Percentiles rank a stretch among this genome's conserved stretches.
phyloP scores from a whole-genome alignment of 2,113 vertebrate species.

The Pontoporia blainvillei region DNA sequence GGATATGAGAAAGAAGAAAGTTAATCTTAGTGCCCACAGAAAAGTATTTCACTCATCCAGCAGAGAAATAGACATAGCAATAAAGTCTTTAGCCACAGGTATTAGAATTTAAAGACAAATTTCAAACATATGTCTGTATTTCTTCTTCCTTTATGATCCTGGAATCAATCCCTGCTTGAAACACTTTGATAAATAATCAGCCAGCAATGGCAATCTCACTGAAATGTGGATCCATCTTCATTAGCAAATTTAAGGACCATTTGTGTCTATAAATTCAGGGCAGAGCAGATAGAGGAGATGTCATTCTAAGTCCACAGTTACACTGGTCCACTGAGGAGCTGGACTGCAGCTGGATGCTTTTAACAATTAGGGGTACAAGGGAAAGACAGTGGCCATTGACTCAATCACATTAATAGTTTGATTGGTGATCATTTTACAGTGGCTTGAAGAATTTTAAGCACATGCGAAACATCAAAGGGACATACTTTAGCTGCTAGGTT shows the following conservation, averaged over 20 bases:
- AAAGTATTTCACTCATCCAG: neutral
- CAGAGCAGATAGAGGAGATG: neutral
- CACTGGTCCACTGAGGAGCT: neutral
- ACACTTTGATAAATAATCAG: slow-evolving; percentile 1
- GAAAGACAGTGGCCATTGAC: neutral
- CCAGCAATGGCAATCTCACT: neutral
- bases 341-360: neutral
- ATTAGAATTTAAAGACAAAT: neutral
- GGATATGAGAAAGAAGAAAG: slow-evolving; percentile 38
- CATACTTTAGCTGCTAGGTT: neutral
- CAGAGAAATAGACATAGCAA: neutral
- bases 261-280: neutral
- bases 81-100: neutral
- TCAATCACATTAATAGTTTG: neutral
- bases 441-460: slow-evolving; percentile 1
- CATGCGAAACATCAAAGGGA: neutral
- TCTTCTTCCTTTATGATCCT: slow-evolving; percentile 2
- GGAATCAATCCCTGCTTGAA: neutral
- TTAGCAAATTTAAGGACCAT: neutral
- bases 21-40: neutral
- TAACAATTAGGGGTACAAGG: neutral
- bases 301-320: neutral
- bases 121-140: neutral
- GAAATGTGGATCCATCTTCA: neutral
- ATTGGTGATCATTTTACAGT: neutral